Percentiles rank a stretch among this genome's conserved stretches.
Conservation (phyloP, 2,888 invertebrate species). For the Chymomyza fuscimana region DNA sequence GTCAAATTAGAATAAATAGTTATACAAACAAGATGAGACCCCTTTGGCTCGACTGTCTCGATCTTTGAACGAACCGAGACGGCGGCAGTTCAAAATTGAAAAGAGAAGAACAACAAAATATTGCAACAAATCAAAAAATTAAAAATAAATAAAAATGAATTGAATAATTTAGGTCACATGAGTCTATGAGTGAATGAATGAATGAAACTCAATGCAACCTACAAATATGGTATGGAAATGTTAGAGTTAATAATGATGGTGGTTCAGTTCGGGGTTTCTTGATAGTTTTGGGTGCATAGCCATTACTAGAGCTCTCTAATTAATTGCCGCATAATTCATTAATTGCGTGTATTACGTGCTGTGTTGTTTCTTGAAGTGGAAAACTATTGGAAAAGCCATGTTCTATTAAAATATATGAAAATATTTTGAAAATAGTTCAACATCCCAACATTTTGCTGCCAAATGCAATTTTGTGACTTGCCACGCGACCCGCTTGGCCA, state of each 20-base stretch:
- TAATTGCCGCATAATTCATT: conserved; percentile 63
- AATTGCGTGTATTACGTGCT: conserved; percentile 44
- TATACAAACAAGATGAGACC: conserved; percentile 73
- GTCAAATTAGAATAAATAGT: conserved; percentile 78
- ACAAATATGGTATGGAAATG: not conserved
- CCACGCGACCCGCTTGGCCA: conserved; percentile 5
- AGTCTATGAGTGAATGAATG: conserved; percentile 40
- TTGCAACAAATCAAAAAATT: conserved; percentile 77
- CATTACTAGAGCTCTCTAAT: conserved; percentile 34
- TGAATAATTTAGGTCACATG: conserved; percentile 78
- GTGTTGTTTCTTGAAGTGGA: not conserved
- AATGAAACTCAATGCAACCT: conserved; percentile 9
- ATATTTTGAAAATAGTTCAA: conserved; percentile 59
- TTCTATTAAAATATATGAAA: conserved; percentile 65
- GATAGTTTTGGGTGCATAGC: conserved; percentile 27
- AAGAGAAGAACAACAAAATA: conserved; percentile 27
- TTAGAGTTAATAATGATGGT: conserved; percentile 34
- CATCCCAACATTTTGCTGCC: not conserved
- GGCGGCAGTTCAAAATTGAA: conserved; percentile 11
- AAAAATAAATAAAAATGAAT: conserved; percentile 78
- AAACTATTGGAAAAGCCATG: conserved; percentile 20
- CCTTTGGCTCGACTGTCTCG: conserved; percentile 47
- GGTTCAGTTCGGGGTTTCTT: conserved; percentile 23
- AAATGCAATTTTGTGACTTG: not conserved
- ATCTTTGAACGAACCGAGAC: conserved; percentile 26